A percentile compares a stretch with the other conserved stretches of the same genome.
Conservation (phyloP, 2,113 vertebrate genomes). For the Pterocles gutturalis region DNA sequence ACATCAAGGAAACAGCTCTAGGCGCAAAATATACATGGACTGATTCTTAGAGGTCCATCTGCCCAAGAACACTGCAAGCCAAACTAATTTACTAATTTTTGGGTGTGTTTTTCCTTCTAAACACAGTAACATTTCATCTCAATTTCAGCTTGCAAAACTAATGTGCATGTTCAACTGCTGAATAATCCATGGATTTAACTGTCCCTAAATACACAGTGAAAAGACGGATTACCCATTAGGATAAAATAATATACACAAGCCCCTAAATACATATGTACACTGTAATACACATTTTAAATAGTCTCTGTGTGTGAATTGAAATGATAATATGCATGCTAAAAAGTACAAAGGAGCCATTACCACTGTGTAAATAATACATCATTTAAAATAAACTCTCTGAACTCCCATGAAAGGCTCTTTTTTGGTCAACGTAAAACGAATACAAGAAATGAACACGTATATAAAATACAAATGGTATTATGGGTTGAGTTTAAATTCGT, state of each 20-base stretch:
- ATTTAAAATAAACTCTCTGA: slow-evolving; percentile 55
- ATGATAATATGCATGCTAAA: slow-evolving; percentile 54
- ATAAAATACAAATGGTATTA: neutral
- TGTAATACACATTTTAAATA: slow-evolving; percentile 61
- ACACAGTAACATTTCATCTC: neutral
- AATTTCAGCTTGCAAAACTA: slow-evolving; percentile 33
- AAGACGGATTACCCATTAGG: slow-evolving; percentile 73
- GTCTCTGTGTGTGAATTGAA: slow-evolving; percentile 56
- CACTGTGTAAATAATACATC: slow-evolving; percentile 66
- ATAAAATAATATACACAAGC: slow-evolving; percentile 66
- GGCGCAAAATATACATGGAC: accelerated
- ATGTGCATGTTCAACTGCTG: slow-evolving; percentile 27
- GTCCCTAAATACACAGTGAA: slow-evolving; percentile 68
- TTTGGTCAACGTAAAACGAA: slow-evolving; percentile 12
- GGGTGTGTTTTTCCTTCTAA: neutral
- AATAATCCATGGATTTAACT: slow-evolving; percentile 69
- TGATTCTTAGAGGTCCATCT: neutral
- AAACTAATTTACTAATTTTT: neutral
- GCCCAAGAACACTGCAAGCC: neutral
- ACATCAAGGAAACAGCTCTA: neutral
- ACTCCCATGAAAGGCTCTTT: slow-evolving; percentile 30
- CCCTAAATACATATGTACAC: slow-evolving; percentile 67
- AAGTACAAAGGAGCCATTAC: slow-evolving; percentile 64
- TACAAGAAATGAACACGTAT: neutral
- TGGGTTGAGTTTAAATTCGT: neutral